Evolutionary conservation across 2,888 invertebrate genomes (phyloP).

Genomic region (Linhomoeus sp.): DNA sequence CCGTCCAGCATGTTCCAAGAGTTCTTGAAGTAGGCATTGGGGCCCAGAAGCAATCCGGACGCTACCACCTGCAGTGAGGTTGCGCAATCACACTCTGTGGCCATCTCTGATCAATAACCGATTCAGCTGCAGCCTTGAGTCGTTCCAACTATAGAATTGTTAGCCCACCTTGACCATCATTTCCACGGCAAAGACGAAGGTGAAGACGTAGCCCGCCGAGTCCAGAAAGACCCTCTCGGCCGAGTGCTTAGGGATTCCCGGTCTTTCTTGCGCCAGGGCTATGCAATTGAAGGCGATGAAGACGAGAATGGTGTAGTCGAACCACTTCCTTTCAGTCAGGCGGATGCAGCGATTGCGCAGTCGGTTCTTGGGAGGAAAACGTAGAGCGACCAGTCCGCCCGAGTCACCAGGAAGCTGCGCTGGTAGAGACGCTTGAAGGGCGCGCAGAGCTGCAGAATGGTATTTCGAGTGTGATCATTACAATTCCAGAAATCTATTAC

Average conservation of each 20-base stretch:
- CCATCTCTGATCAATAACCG: too few species aligned
- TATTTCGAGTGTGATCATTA: too few species aligned
- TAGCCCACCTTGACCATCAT: slow-evolving; percentile 54
- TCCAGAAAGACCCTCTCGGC: slow-evolving; percentile 60
- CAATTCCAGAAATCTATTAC: too few species aligned
- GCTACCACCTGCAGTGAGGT: slow-evolving; percentile 54
- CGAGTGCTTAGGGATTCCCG: slow-evolving; percentile 85
- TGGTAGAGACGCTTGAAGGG: slow-evolving; percentile 13
- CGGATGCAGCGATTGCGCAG: slow-evolving; percentile 13
- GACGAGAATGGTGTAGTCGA: slow-evolving; percentile 82
- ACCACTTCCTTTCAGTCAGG: slow-evolving; percentile 57
- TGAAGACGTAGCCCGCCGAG: slow-evolving; percentile 86
- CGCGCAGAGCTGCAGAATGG: not conserved
- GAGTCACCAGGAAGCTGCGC: slow-evolving; percentile 49
- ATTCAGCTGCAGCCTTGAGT: too few species aligned
- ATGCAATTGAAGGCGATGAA: slow-evolving; percentile 98
- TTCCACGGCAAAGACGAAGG: slow-evolving; percentile 82
- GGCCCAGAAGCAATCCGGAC: slow-evolving; percentile 80
- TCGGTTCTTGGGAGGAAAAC: slow-evolving; percentile 62
- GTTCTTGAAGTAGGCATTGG: slow-evolving; percentile 85
- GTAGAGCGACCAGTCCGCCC: slow-evolving; percentile 73
- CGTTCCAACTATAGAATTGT: too few species aligned
- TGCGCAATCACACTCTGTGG: too few species aligned
- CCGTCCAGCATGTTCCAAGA: slow-evolving; percentile 99
- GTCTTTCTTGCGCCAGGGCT: slow-evolving; percentile 95